Evolutionary conservation across 2,113 vertebrate species (phyloP).

Genomic region (Varanus salvator): DNA sequence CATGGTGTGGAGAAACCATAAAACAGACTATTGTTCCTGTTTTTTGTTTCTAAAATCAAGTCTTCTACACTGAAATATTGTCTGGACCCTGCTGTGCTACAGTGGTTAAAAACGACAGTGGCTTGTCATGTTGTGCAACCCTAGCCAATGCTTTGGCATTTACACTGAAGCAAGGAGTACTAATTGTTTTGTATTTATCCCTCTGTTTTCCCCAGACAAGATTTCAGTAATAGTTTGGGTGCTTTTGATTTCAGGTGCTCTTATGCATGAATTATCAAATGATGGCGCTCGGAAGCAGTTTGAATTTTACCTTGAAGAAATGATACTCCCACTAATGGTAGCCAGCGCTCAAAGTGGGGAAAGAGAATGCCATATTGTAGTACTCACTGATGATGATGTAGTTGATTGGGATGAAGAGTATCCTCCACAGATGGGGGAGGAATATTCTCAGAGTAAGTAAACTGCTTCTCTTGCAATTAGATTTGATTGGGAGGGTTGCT

Average conservation of each 20-base stretch:
- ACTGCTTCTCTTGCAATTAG: neutral
- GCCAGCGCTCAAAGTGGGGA: constrained; percentile 97
- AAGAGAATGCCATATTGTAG: constrained; percentile 97
- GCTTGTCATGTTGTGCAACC: too few relatives aligned
- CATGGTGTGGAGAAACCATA: too few relatives aligned
- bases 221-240: constrained; percentile 18
- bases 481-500: too few relatives aligned
- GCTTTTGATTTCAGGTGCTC: constrained; percentile 85
- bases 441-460: constrained; percentile 96
- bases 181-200: neutral
- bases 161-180: neutral
- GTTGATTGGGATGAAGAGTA: constrained; percentile 99
- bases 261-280: constrained; percentile 99
- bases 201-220: neutral
- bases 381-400: constrained; percentile 97
- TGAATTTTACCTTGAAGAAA: constrained; percentile 98
- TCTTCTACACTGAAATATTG: too few relatives aligned
- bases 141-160: neutral
- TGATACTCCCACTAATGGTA: constrained; percentile 98
- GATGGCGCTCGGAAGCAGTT: constrained; percentile 96
- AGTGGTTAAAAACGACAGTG: too few relatives aligned
- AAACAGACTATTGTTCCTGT: too few relatives aligned
- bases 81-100: too few relatives aligned
- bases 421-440: constrained; percentile 98
- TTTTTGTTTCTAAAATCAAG: too few relatives aligned